Base-by-base conservation (phyloP, 2,888 invertebrate genomes). In the Eupithecia pulchellata region DNA sequence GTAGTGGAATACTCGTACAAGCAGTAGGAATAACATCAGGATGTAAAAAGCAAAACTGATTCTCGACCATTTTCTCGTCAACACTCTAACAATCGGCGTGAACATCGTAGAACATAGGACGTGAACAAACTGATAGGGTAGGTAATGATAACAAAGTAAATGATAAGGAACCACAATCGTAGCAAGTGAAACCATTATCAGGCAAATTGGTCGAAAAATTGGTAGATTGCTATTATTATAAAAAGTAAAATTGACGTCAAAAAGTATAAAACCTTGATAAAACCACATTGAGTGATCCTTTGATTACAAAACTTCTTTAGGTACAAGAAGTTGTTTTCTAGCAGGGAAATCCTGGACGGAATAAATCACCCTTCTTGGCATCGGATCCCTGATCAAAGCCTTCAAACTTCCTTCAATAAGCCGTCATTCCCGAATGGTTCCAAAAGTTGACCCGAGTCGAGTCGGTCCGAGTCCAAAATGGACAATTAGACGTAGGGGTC, bases 11-110 rank as follows among this genome's bases (percentile, higher is more conserved):
- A 34, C 20, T 25, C 13, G 9, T 14, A 20, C 34, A 61, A 61
- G 34, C 20, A 36, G 32, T 20, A 36, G 11, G 32, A 61, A 5
- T 2, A 25, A 0, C 34, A 61, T 32, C 34, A 61, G 11, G 25
- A 61, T 20, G 60, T n/a, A 60, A 61, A 61, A 34, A n/a, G 20
- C 61, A 11, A 20, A 5, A 32, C 14, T 25, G 32, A 61, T 61
- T 20, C 61, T 61, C 34, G 61, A 34, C 61, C 61, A 61, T 61
- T 61, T 61, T 25, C 61, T 11, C 34, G 32, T 32, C n/a, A 60
- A 14, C 34, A 61, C 61, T 36, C 13, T 61, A 32, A 13, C 34
- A 34, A 36, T 61, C 61, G 61, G 20, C 25, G 34, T 20, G 20
- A 61, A 20, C 61, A 61, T 61, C 25, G 32, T 14, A 60, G 32